These are phyloP conservation scores for Tiaroga cobitis DNA, from an alignment of 2,797 vertebrate genomes.

Conservation along the genomic window DNA sequence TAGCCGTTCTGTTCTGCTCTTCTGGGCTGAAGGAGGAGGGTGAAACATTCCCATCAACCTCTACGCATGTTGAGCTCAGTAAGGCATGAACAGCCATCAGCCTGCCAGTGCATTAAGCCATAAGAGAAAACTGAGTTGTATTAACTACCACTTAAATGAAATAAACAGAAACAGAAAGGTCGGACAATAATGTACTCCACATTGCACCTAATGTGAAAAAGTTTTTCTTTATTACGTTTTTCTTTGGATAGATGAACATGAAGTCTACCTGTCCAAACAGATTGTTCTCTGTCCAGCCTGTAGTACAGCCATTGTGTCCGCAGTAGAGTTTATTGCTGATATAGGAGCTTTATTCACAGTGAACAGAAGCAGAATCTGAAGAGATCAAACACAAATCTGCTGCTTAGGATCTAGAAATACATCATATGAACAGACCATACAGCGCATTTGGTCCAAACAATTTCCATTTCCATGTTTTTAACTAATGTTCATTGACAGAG, in stretches of 20 bases:
- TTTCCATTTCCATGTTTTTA: neutral
- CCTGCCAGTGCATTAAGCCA: constrained; percentile 30
- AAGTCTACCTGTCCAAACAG: constrained; percentile 52
- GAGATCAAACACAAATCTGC: neutral
- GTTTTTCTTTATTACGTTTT: neutral
- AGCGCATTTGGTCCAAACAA: neutral
- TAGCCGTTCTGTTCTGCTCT: neutral
- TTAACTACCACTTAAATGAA: neutral
- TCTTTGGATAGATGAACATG: neutral
- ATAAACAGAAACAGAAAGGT: neutral
- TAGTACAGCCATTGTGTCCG: constrained; percentile 24
- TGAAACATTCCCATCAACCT: constrained; percentile 22
- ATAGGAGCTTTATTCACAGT: constrained; percentile 50
- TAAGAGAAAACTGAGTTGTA: neutral
- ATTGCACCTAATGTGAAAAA: neutral
- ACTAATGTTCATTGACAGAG: neutral
- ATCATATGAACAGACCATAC: neutral
- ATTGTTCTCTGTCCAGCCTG: constrained; percentile 53
- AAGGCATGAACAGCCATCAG: constrained; percentile 56
- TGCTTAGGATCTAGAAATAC: neutral
- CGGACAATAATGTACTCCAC: neutral
- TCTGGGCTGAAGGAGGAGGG: constrained; percentile 16
- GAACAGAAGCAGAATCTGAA: constrained; percentile 61
- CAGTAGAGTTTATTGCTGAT: constrained; percentile 30
- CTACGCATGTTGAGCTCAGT: constrained; percentile 54